Evolutionary conservation across 2,113 vertebrate genomes (phyloP).

Genomic region (Thalassarche chlororhynchos): DNA sequence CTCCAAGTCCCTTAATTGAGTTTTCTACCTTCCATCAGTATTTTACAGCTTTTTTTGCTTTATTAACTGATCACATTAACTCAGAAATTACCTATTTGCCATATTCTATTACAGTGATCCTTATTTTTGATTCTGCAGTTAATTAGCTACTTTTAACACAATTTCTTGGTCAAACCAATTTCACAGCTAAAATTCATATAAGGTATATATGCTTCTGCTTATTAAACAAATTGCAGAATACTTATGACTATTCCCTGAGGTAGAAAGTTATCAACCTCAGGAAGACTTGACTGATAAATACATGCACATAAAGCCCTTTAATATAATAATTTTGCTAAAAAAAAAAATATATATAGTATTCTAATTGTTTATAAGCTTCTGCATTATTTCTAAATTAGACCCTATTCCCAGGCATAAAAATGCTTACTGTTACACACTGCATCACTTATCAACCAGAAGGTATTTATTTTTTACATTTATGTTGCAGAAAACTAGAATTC

Average conservation of each 20-base stretch:
- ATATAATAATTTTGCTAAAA: not conserved
- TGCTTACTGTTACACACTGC: not conserved
- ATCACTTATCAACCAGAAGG: accelerated
- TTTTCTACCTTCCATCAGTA: not conserved
- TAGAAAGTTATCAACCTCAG: not conserved
- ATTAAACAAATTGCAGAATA: not conserved
- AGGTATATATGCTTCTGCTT: not conserved
- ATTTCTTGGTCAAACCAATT: not conserved
- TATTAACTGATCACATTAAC: not conserved
- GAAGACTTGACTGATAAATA: not conserved
- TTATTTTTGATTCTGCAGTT: not conserved
- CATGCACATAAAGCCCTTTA: not conserved
- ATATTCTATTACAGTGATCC: not conserved
- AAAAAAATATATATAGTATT: not conserved
- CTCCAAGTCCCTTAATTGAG: not conserved
- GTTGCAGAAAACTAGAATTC: not conserved
- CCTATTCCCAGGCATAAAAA: not conserved
- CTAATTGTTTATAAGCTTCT: not conserved
- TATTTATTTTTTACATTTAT: not conserved
- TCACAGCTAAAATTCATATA: not conserved
- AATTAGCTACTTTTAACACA: not conserved
- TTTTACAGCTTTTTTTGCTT: not conserved
- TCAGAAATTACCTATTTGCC: not conserved
- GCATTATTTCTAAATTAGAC: not conserved
- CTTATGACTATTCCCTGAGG: not conserved